Percentiles rank a stretch among this genome's conserved stretches.
Conservation (phyloP, 2,888 invertebrate species). For the Thalpophila matura region DNA sequence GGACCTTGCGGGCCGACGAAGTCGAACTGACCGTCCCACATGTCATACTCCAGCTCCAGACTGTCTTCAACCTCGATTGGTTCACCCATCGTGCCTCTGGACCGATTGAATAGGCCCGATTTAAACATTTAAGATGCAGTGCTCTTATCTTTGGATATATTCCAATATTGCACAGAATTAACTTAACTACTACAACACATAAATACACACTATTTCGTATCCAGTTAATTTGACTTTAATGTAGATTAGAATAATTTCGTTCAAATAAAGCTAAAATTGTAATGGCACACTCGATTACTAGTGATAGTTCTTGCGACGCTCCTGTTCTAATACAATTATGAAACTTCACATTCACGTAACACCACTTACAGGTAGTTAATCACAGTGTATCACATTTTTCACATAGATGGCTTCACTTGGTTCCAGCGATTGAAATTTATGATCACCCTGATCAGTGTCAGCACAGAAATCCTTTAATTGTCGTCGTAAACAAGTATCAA, state of each 20-base stretch:
- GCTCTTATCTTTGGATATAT: constrained; percentile 82
- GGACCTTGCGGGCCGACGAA: constrained; percentile 93
- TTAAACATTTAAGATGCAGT: constrained; percentile 85
- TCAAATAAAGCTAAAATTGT: constrained; percentile 78
- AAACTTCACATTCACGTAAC: constrained; percentile 70
- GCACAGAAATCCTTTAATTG: constrained; percentile 74
- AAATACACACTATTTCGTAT: constrained; percentile 70
- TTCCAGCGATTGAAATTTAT: constrained; percentile 18
- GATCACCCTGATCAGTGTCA: constrained; percentile 47
- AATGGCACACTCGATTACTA: constrained; percentile 83
- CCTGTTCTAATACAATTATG: constrained; percentile 68
- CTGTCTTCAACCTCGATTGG: constrained; percentile 89
- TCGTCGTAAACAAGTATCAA: constrained; percentile 88
- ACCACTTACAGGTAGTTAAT: constrained; percentile 63
- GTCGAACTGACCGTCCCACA: constrained; percentile 97
- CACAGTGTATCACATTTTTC: constrained; percentile 80
- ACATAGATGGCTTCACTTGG: constrained; percentile 66
- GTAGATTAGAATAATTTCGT: constrained; percentile 80
- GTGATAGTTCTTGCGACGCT: constrained; percentile 53
- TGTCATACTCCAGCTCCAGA: constrained; percentile 95
- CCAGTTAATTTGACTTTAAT: constrained; percentile 76
- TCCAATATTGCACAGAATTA: constrained; percentile 81
- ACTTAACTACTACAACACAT: constrained; percentile 63
- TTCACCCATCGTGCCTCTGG: constrained; percentile 85
- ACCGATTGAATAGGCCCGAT: constrained; percentile 85